Evolutionary conservation across 2,113 vertebrate genomes (phyloP).

Genomic region (Eleginops maclovinus): DNA sequence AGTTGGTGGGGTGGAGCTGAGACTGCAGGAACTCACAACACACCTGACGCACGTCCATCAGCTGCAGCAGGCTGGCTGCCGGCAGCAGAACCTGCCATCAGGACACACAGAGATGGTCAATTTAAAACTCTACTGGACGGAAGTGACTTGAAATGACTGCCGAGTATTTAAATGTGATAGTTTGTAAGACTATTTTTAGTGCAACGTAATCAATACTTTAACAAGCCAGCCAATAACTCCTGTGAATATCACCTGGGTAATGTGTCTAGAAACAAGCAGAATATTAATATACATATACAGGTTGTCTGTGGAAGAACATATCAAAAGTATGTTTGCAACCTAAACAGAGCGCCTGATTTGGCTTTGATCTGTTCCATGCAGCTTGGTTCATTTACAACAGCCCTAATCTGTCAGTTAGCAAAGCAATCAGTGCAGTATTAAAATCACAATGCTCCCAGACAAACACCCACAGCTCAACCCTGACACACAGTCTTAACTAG

Average conservation of each 20-base stretch:
- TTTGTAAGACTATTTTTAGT: neutral
- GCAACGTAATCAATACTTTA: neutral
- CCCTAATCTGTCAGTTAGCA: neutral
- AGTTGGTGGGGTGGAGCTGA: constrained; percentile 96
- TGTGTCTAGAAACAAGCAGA: neutral
- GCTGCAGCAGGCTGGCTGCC: constrained; percentile 93
- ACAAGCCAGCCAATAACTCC: neutral
- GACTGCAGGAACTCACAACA: constrained; percentile 97
- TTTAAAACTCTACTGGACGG: neutral
- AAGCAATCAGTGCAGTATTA: neutral
- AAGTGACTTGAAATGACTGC: neutral
- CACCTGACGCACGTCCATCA: constrained; percentile 95
- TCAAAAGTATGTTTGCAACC: neutral
- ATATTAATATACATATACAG: neutral
- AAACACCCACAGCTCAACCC: constrained; percentile 3
- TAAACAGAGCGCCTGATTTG: neutral
- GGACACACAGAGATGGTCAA: neutral
- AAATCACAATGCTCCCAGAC: neutral
- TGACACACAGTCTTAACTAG: constrained; percentile 27
- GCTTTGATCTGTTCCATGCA: neutral
- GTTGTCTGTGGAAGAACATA: neutral
- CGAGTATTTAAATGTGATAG: neutral
- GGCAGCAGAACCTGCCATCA: constrained; percentile 90
- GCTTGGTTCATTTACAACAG: neutral
- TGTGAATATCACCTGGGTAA: neutral